Percentiles rank a stretch among this genome's conserved stretches.
Evolutionary conservation across 2,888 invertebrate species (phyloP).

Genomic region (Salpingus planirostris): DNA sequence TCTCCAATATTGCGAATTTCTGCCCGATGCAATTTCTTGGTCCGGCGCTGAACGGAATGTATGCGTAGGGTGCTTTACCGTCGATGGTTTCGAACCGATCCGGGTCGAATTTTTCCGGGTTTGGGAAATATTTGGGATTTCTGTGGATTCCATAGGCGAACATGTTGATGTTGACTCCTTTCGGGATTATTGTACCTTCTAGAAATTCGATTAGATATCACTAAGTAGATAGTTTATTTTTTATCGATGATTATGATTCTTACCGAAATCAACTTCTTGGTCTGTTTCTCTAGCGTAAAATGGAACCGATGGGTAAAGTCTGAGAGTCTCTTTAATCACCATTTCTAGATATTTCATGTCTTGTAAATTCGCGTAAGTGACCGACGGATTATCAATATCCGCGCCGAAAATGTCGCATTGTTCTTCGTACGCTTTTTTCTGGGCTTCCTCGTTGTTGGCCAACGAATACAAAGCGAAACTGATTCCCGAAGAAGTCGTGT

Average conservation of each 20-base stretch:
- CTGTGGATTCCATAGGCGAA: constrained; percentile 11
- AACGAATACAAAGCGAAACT: constrained; percentile 36
- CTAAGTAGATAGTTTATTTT: background rate
- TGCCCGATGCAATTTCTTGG: constrained; percentile 25
- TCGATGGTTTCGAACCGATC: constrained; percentile 8
- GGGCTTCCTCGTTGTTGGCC: constrained; percentile 33
- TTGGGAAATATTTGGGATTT: constrained; percentile 10
- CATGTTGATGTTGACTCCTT: constrained; percentile 8
- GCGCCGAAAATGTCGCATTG: constrained; percentile 29
- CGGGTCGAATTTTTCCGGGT: constrained; percentile 12
- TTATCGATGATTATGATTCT: background rate
- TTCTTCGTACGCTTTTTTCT: constrained; percentile 35
- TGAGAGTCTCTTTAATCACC: constrained; percentile 23
- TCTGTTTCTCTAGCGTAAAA: constrained; percentile 15
- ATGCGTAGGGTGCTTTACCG: constrained; percentile 11
- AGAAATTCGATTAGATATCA: background rate
- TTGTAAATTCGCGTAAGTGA: constrained; percentile 22
- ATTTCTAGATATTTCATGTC: constrained; percentile 24
- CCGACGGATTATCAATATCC: constrained; percentile 9
- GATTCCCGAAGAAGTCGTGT: constrained; percentile 37
- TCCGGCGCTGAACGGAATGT: constrained; percentile 13
- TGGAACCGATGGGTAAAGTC: constrained; percentile 24
- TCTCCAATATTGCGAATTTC: constrained; percentile 46
- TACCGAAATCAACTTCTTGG: constrained; percentile 13
- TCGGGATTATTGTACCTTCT: constrained; percentile 8